Evolutionary conservation across 37 sponge, comb jelly and placozoan species (phyloP).

Genomic region (Hormiphora californensis): DNA sequence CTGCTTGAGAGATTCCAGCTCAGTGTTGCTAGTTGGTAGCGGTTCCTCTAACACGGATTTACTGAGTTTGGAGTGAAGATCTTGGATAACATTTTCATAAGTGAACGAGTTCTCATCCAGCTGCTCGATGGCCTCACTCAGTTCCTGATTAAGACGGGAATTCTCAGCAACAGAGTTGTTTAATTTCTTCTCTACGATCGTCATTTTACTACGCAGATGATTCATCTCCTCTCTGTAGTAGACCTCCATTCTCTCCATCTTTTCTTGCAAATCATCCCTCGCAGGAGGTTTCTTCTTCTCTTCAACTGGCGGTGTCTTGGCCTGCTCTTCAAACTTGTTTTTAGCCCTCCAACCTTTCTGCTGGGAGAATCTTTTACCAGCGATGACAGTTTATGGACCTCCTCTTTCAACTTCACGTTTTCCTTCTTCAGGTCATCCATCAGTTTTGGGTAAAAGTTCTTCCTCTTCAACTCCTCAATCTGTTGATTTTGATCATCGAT

Average conservation of each 20-base stretch:
- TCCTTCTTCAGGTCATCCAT: slow-evolving; percentile 52
- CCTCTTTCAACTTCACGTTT: background rate
- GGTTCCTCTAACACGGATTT: background rate
- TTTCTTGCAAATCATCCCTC: background rate
- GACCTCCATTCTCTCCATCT: slow-evolving; percentile 19
- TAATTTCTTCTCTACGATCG: slow-evolving; percentile 30
- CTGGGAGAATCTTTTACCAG: slow-evolving; percentile 37
- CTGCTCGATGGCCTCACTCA: slow-evolving; percentile 20
- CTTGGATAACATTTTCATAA: slow-evolving; percentile 41
- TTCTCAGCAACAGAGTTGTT: slow-evolving; percentile 13
- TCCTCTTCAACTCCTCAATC: slow-evolving; percentile 40
- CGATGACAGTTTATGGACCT: background rate
- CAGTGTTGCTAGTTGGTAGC: background rate
- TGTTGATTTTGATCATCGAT: slow-evolving; percentile 37
- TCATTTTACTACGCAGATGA: slow-evolving; percentile 12
- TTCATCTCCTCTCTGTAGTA: slow-evolving; percentile 19
- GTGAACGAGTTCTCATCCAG: slow-evolving; percentile 45
- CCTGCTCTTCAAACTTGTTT: slow-evolving; percentile 44
- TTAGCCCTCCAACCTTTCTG: slow-evolving; percentile 21
- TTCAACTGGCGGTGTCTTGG: background rate
- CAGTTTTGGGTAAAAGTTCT: slow-evolving; percentile 50
- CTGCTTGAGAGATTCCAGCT: background rate
- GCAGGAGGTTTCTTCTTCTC: background rate
- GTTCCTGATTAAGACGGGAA: slow-evolving; percentile 40
- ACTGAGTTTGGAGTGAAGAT: slow-evolving; percentile 13